These are phyloP conservation scores for Corydoras maculifer DNA, from an alignment of 2,113 vertebrate genomes.

Conservation along the genomic window DNA sequence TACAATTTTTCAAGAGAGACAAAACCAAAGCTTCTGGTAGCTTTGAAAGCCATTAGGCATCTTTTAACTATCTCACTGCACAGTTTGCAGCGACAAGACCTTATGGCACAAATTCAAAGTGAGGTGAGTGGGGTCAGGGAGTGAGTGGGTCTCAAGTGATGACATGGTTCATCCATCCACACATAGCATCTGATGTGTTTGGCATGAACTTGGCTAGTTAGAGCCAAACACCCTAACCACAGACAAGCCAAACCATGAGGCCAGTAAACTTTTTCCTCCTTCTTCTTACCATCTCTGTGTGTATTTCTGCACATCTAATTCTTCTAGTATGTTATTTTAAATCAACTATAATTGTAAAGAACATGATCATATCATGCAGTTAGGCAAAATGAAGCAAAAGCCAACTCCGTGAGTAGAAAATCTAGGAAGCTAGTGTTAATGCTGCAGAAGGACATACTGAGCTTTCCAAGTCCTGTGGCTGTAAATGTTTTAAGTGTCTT, in stretches of 20 bases:
- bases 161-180: slow-evolving; percentile 18
- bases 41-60: slow-evolving; percentile 27
- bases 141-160: slow-evolving; percentile 45
- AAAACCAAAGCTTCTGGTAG: slow-evolving; percentile 6
- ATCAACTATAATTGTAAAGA: slow-evolving; percentile 8
- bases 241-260: slow-evolving; percentile 29
- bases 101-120: slow-evolving; percentile 41
- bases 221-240: slow-evolving; percentile 21
- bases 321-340: not conserved
- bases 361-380: slow-evolving; percentile 24
- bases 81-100: slow-evolving; percentile 41
- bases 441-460: slow-evolving; percentile 8
- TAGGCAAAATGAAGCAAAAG: slow-evolving; percentile 13
- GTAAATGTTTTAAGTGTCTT: slow-evolving; percentile 41
- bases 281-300: not conserved
- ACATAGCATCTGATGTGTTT: slow-evolving; percentile 21
- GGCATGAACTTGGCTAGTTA: slow-evolving; percentile 12
- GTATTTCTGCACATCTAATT: too few species aligned
- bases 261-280: slow-evolving; percentile 14
- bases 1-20: slow-evolving; percentile 1
- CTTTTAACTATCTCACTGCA: slow-evolving; percentile 17
- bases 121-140: slow-evolving; percentile 25
- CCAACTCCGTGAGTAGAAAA: slow-evolving; percentile 20
- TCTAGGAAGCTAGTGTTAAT: slow-evolving; percentile 2
- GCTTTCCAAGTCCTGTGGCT: slow-evolving; percentile 6